Base-by-base conservation (phyloP, 2,113 vertebrate species). In the Chionomys nivalis region DNA sequence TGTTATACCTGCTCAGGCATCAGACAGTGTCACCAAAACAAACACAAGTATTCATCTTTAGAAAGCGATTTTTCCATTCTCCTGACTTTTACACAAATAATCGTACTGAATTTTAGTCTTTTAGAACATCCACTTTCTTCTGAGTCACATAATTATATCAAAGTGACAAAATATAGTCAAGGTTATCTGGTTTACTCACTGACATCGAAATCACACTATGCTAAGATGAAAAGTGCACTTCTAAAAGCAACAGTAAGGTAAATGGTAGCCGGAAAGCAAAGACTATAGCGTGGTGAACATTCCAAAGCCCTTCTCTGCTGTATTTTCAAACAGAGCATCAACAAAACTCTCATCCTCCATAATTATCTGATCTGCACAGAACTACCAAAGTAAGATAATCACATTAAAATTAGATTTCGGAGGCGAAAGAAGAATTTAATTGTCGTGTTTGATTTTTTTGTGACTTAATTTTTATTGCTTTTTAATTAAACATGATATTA, bases 401-500 rank as follows among this genome's bases (percentile, higher is more conserved):
- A 36, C 14, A 28, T 73, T 42, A 52, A 81, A 93, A 89, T 63
- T 89, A 28, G 2, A 86, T 77, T 85, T 94, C 31, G 49, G 72
- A 36, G 58, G 1, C 92, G 66, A 77, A 42, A 96, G 92, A 47
- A 86, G 0, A 39, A 13, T 42, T 88, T 66, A 82, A 42, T 66
- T n/a, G 61, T 78, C 44, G 0, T n/a, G 61, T 55, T 28, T 76
- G 19, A 89, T 89, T 3, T 73, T 73, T 92, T 26, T 63, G 9
- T 82, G 73, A 47, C 96, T 28, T 33, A 44, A n/a, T 85, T 76
- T 87, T 94, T 13, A 94, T 78, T 92, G 0, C 33, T 21, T 10
- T 83, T 72, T 78, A 90, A 92, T 92, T 47, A 86, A 97, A 73
- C 16, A 42, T 90, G 17, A 49, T 72, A 5, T 85, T 76, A 90